Conservation (phyloP, 1,140 invertebrate genomes). For the Aphelenchoides avenae region DNA sequence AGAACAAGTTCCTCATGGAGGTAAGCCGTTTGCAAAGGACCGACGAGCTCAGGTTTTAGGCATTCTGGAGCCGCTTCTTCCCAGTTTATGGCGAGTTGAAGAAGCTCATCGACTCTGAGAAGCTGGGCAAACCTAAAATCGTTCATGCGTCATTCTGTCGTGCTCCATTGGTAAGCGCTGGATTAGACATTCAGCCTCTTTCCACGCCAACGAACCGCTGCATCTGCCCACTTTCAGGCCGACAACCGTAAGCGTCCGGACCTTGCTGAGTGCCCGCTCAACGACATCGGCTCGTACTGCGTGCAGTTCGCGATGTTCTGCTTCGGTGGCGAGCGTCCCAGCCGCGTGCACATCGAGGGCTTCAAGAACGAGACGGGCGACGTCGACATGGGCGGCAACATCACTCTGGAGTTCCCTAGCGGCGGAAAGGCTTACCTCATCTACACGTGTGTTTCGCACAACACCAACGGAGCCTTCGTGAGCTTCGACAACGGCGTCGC, state of each 20-base stretch:
- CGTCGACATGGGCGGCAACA: constrained; percentile 11
- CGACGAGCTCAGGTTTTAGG: background rate
- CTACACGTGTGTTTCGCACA: constrained; percentile 62
- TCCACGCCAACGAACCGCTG: background rate
- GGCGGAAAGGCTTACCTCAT: constrained; percentile 67
- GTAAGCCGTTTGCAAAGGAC: constrained; percentile 37
- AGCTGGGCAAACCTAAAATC: constrained; percentile 17
- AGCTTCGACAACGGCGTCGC: constrained; percentile 70
- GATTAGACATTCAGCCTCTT: background rate
- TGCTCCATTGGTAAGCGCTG: constrained; percentile 2
- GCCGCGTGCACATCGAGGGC: constrained; percentile 67
- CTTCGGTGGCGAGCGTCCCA: constrained; percentile 67
- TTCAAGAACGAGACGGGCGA: constrained; percentile 66
- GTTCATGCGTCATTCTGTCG: background rate
- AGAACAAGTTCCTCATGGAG: constrained; percentile 74
- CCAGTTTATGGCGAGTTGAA: constrained; percentile 9
- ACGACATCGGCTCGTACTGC: constrained; percentile 77
- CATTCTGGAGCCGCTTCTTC: constrained; percentile 26
- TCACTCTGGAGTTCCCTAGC: constrained; percentile 14
- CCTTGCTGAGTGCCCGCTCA: constrained; percentile 73
- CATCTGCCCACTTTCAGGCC: constrained; percentile 1
- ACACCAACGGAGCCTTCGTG: constrained; percentile 69
- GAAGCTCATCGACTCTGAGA: constrained; percentile 18
- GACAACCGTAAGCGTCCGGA: constrained; percentile 33
- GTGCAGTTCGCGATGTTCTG: constrained; percentile 72